Evolutionary conservation across 35 echinoderm and acorn worm genomes (phyloP).

Genomic region (Heliocidaris tuberculata): DNA sequence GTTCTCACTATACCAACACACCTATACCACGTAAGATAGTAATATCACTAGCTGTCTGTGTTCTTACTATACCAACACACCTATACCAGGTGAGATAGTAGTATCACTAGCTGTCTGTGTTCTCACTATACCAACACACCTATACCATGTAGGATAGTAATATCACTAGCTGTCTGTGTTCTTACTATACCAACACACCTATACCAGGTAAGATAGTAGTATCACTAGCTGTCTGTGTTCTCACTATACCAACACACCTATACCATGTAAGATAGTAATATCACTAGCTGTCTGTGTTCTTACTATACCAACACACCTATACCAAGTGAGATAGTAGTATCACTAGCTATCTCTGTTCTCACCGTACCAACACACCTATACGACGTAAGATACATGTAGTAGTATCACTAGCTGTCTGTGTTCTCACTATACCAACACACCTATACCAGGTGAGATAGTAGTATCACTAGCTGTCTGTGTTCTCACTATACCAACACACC

Average conservation of each 20-base stretch:
- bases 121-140: background rate
- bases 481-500: background rate
- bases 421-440: background rate
- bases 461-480: background rate
- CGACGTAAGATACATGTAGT: background rate
- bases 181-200: slow-evolving; percentile 90
- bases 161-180: slow-evolving; percentile 82
- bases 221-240: background rate
- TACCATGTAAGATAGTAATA: background rate
- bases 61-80: slow-evolving; percentile 89
- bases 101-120: background rate
- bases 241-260: background rate
- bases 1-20: background rate
- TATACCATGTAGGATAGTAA: background rate
- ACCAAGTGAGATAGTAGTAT: slow-evolving; percentile 47
- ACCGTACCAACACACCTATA: background rate
- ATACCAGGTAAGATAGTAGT: slow-evolving; percentile 54
- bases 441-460: background rate
- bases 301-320: slow-evolving; percentile 89
- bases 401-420: background rate
- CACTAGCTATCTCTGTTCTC: background rate
- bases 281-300: slow-evolving; percentile 86
- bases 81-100: slow-evolving; percentile 61
- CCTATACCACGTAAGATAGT: background rate
- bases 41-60: slow-evolving; percentile 78